Conservation (phyloP, 1,140 invertebrate genomes). For the Aphaenogaster floridana region DNA sequence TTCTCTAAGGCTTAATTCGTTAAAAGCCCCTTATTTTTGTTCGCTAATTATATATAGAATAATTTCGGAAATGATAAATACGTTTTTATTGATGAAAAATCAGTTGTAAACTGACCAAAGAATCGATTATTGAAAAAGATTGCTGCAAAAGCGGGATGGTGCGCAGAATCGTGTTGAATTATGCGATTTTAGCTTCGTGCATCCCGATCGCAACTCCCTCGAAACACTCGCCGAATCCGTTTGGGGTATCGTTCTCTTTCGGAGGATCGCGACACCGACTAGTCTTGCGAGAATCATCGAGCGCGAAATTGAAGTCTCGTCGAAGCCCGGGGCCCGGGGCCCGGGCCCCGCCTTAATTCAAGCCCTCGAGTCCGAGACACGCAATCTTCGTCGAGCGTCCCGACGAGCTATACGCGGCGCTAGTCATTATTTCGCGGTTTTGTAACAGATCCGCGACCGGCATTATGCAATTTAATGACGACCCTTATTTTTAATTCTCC, state of each 20-base stretch:
- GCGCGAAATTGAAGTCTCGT: conserved; percentile 62
- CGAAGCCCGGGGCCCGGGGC: conserved; percentile 2
- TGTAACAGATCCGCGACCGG: conserved; percentile 62
- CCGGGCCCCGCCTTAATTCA: conserved; percentile 61
- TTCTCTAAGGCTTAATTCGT: neutral
- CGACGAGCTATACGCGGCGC: conserved; percentile 35
- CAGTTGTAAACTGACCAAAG: neutral
- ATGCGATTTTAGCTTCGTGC: neutral
- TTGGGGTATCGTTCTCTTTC: conserved; percentile 20
- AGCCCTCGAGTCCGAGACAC: conserved; percentile 18
- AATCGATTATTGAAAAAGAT: neutral
- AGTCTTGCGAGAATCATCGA: conserved; percentile 33
- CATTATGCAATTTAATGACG: conserved; percentile 67
- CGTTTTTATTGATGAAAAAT: neutral
- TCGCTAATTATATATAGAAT: neutral
- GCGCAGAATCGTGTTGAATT: neutral
- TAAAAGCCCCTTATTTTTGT: neutral
- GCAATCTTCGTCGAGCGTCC: conserved; percentile 64
- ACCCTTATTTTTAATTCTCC: conserved; percentile 28
- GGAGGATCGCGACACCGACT: conserved; percentile 6
- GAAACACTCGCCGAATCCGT: conserved; percentile 13
- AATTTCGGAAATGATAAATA: neutral
- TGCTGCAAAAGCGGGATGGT: neutral
- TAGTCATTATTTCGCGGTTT: conserved; percentile 67
- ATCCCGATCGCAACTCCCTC: neutral